phyloP scores from a whole-genome alignment of 2,888 invertebrate species.

The Drosophila atroscutellata region DNA sequence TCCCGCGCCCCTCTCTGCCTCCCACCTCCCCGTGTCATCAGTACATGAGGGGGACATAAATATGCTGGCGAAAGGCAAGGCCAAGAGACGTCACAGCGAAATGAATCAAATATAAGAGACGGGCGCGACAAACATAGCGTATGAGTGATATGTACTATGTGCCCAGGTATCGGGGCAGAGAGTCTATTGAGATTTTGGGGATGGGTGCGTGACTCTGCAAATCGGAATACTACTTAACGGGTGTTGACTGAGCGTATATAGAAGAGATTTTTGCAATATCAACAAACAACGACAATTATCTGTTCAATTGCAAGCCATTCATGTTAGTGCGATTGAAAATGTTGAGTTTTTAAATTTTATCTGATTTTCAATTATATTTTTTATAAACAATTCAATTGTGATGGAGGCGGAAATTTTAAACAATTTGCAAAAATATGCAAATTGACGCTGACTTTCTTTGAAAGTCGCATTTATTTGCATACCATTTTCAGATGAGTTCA shows the following conservation, averaged over 20 bases:
- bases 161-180: slow-evolving; percentile 30
- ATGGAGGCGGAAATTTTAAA: not conserved
- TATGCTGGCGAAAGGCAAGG: slow-evolving; percentile 62
- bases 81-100: slow-evolving; percentile 58
- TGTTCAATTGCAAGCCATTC: not conserved
- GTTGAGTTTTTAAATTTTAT: not conserved
- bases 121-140: slow-evolving; percentile 59
- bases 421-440: not conserved
- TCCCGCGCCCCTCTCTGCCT: slow-evolving; percentile 1
- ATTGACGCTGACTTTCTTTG: not conserved
- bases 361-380: not conserved
- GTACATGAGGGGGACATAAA: slow-evolving; percentile 9
- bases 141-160: slow-evolving; percentile 64
- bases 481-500: not conserved
- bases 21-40: not conserved
- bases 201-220: slow-evolving; percentile 49
- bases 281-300: not conserved
- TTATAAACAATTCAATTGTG: not conserved
- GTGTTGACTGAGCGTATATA: not conserved
- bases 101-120: slow-evolving; percentile 51
- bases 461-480: not conserved
- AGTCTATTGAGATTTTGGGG: slow-evolving; percentile 36
- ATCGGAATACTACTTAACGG: not conserved
- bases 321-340: not conserved
- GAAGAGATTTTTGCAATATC: not conserved